These are phyloP conservation scores for Pachycephala philippinensis DNA, from an alignment of 2,113 vertebrate species.

Conservation along the genomic window DNA sequence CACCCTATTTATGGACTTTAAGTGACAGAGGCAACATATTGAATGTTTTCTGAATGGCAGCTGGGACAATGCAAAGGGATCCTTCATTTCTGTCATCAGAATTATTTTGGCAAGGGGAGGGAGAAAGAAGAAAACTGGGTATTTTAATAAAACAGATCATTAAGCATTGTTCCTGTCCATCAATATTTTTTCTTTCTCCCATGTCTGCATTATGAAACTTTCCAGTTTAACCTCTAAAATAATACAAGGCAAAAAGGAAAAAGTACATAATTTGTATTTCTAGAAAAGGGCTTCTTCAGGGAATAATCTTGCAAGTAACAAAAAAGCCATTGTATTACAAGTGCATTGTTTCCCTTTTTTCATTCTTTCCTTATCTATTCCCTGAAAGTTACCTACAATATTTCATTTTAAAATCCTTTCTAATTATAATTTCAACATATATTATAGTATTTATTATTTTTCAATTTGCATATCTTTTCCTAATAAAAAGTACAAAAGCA, in stretches of 20 bases:
- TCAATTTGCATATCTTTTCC: not conserved
- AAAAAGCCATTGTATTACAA: not conserved
- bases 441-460: not conserved
- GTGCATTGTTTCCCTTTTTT: not conserved
- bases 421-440: not conserved
- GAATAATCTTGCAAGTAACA: slow-evolving; percentile 24
- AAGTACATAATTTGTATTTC: not conserved
- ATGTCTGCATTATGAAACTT: not conserved
- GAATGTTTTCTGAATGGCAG: not conserved
- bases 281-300: not conserved
- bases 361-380: not conserved
- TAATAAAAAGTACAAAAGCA: not conserved
- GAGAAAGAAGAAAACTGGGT: not conserved
- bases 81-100: not conserved
- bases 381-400: not conserved
- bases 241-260: not conserved
- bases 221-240: not conserved
- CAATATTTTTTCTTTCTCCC: not conserved
- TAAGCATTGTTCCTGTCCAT: not conserved
- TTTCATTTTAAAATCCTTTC: not conserved
- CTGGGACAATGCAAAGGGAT: not conserved
- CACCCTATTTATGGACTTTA: not conserved
- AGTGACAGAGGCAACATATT: not conserved
- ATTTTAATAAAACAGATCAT: not conserved
- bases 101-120: not conserved